Conservation (phyloP, 2,797 vertebrate species). For the Lutjanus campechanus region DNA sequence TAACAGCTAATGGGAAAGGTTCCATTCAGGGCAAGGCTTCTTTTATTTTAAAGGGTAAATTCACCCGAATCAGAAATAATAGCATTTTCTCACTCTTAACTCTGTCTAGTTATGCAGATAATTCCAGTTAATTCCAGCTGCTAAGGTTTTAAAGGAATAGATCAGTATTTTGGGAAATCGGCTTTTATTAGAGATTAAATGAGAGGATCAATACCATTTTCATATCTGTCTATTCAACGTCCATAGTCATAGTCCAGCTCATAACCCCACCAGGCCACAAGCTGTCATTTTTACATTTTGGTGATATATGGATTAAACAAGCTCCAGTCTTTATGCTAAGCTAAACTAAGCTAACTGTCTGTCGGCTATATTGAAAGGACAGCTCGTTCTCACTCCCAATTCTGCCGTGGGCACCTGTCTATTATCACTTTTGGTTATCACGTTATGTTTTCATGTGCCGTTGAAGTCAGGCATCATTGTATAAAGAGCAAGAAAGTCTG, state of each 20-base stretch:
- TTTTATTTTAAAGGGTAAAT: slow-evolving; percentile 9
- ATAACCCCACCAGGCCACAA: no score
- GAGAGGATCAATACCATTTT: not conserved
- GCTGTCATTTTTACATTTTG: not conserved
- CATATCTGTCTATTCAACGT: not conserved
- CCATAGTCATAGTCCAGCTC: not conserved
- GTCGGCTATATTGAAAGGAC: no score
- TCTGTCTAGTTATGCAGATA: not conserved
- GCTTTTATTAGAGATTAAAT: no score
- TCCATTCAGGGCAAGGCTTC: not conserved
- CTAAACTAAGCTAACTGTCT: not conserved
- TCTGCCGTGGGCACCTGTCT: no score
- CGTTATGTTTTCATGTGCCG: no score
- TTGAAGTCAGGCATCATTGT: no score
- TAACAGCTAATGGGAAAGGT: slow-evolving; percentile 30
- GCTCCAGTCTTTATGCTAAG: no score
- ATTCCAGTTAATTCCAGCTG: not conserved
- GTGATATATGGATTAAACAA: not conserved
- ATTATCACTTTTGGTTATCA: no score
- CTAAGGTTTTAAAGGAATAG: not conserved
- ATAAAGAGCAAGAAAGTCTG: no score
- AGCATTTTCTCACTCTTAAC: not conserved
- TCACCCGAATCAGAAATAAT: slow-evolving; percentile 27
- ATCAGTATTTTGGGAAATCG: no score
- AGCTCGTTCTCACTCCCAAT: not conserved